Evolutionary conservation across 2,888 invertebrate species (phyloP), one percentile per base, ranked within the genome.

Genomic region (Argyresthia albistria): DNA sequence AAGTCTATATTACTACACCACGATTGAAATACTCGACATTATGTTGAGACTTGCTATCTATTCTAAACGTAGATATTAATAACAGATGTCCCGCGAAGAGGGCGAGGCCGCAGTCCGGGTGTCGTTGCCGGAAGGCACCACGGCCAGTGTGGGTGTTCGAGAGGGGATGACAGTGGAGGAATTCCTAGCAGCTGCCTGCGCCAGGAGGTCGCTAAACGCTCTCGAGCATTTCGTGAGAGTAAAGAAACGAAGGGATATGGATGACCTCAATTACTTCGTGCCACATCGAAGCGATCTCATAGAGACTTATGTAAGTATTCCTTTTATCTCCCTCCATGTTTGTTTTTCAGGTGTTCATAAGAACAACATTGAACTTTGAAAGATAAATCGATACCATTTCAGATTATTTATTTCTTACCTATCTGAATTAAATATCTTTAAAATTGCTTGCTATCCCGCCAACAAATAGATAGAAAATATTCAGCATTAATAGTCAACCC

Each of bases 111-210:
- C 93, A 52, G 95, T 95, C 60, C 95, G 96, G 82, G 96, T 97
- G 67, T 93, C 95, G 51, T 90, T 97, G 64, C 97, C 97, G 55
- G 97, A 97, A 80, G 94, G 91, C 59, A 91, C 91, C 57, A 91
- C 91, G 59, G 95, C 95, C 51, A 94, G 94, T 54, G 95, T 97
- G 60, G 94, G 93, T 70, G 91, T 97, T 62, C 91, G 95, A 65
- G 97, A 97, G 59, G 94, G 93, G 57, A 97, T 98, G 95, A 94
- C 97, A 39, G 97, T 98, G 49, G 97, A 97, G 76, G 98, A 98
- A 83, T 96, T 98, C 80, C 89, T 98, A 59, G 96, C 96, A 46
- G 93, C 93, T 63, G 97, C 97, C 50, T 98, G 98, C 86, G 94
- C 93, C 60, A 91, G 97, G 62, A 95, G 97, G 75, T 95, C 94